A percentile compares a stretch with the other conserved stretches of the same genome.
Evolutionary conservation across 2,113 vertebrate species (phyloP).

Genomic region (Poeciliopsis retropinna): DNA sequence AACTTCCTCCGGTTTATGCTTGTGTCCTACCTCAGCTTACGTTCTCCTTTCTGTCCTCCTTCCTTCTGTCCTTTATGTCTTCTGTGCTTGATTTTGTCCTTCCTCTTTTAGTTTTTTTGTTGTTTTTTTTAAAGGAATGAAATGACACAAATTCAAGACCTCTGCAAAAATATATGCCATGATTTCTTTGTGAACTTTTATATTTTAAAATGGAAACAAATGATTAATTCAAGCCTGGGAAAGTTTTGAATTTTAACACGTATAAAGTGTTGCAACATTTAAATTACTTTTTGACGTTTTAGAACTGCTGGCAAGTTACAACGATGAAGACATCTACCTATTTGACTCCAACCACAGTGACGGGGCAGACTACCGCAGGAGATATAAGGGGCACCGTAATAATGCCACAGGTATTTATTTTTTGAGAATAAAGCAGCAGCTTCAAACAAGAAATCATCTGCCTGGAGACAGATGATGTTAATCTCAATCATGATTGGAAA

Average conservation of each 20-base stretch:
- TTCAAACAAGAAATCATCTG: not conserved
- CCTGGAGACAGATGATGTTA: not conserved
- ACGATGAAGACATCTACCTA: slow-evolving; percentile 96
- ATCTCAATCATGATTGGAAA: not conserved
- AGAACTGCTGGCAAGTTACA: slow-evolving; percentile 96
- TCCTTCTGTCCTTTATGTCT: no score
- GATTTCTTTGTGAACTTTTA: not conserved
- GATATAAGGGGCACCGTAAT: slow-evolving; percentile 94
- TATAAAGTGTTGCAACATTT: not conserved
- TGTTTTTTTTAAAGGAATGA: not conserved
- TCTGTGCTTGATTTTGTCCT: not conserved
- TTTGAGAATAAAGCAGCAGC: not conserved
- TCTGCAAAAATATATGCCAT: not conserved
- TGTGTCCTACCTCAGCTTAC: no score
- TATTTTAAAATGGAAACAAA: not conserved
- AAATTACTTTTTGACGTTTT: slow-evolving; percentile 15
- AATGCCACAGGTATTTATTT: slow-evolving; percentile 87
- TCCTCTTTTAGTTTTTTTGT: not conserved
- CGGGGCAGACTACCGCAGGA: slow-evolving; percentile 88
- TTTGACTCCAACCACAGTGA: slow-evolving; percentile 94
- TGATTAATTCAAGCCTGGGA: not conserved
- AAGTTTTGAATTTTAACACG: not conserved
- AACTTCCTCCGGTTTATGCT: no score
- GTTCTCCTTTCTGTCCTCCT: not conserved
- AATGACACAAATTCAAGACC: not conserved